Percentiles rank a stretch among this genome's conserved stretches.
Evolutionary conservation across 92 coral and sea anemone genomes (phyloP).

Genomic region (Actinostola sp.): DNA sequence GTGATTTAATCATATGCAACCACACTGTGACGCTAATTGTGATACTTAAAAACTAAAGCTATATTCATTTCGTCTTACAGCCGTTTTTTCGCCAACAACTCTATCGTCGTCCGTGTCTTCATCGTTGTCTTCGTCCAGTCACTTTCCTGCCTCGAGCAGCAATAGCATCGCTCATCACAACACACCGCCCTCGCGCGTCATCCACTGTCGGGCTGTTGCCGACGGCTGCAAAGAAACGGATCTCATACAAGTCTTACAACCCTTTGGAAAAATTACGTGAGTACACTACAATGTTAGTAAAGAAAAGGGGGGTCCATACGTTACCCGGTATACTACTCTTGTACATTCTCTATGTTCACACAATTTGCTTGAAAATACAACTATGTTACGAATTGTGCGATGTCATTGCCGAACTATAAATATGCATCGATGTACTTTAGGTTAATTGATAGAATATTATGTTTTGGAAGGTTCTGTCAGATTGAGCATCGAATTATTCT

Average conservation of each 20-base stretch:
- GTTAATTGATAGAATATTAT: too few relatives aligned
- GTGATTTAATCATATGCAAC: background rate
- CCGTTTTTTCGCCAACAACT: conserved; percentile 62
- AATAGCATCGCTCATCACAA: conserved; percentile 86
- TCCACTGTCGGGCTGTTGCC: conserved; percentile 99
- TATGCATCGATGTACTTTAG: too few relatives aligned
- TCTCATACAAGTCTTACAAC: conserved; percentile 92
- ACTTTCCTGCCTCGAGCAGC: conserved; percentile 62
- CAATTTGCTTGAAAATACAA: too few relatives aligned
- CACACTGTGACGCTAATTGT: background rate
- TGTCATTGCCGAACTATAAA: too few relatives aligned
- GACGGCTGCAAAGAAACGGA: conserved; percentile 99
- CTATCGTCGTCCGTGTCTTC: conserved; percentile 62
- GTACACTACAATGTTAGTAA: conserved; percentile 23
- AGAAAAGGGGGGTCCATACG: too few relatives aligned
- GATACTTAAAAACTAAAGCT: background rate
- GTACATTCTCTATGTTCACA: too few relatives aligned
- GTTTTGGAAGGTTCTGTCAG: too few relatives aligned
- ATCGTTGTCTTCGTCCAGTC: conserved; percentile 62
- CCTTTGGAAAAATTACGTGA: conserved; percentile 98
- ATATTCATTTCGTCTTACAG: conserved; percentile 23
- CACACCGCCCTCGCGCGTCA: conserved; percentile 97
- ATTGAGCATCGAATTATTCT: too few relatives aligned
- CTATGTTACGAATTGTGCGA: too few relatives aligned
- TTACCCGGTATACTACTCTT: too few relatives aligned